These are phyloP conservation scores for Conger conger DNA, from an alignment of 2,113 vertebrate species.

Conservation along the genomic window DNA sequence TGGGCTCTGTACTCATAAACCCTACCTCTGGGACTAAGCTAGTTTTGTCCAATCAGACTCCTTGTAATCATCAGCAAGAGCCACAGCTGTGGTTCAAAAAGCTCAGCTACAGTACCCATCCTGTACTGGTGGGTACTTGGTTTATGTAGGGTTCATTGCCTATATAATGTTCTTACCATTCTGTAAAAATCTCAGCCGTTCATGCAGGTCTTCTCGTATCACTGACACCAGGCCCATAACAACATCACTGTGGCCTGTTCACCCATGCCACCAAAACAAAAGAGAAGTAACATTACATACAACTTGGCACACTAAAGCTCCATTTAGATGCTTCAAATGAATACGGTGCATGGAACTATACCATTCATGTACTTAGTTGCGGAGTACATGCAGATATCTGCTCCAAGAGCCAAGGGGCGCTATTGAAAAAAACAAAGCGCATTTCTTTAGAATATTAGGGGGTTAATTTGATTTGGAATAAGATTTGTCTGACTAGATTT, in stretches of 20 bases:
- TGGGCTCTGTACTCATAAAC: too few relatives aligned
- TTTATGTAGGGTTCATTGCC: not conserved
- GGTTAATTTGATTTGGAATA: not conserved
- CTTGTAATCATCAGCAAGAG: too few relatives aligned
- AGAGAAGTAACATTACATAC: not conserved
- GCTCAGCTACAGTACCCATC: not conserved
- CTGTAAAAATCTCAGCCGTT: slow-evolving; percentile 84
- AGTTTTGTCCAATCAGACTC: too few relatives aligned
- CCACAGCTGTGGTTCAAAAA: not conserved
- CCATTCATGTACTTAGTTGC: slow-evolving; percentile 97
- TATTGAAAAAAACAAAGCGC: slow-evolving; percentile 46
- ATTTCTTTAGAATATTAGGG: not conserved
- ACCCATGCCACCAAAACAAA: slow-evolving; percentile 17
- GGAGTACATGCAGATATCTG: slow-evolving; percentile 92
- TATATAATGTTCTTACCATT: slow-evolving; percentile 81
- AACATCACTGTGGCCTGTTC: slow-evolving; percentile 87
- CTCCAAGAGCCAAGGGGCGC: slow-evolving; percentile 89
- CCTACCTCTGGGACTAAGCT: too few relatives aligned
- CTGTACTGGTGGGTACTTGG: not conserved
- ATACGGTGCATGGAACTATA: slow-evolving; percentile 56
- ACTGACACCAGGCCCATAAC: slow-evolving; percentile 89
- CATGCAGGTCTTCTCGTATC: slow-evolving; percentile 71
- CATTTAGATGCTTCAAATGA: too few relatives aligned
- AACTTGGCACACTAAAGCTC: not conserved
- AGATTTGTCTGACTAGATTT: not conserved